phyloP scores from a whole-genome alignment of 2,113 vertebrate species.

The Merops nubicus region DNA sequence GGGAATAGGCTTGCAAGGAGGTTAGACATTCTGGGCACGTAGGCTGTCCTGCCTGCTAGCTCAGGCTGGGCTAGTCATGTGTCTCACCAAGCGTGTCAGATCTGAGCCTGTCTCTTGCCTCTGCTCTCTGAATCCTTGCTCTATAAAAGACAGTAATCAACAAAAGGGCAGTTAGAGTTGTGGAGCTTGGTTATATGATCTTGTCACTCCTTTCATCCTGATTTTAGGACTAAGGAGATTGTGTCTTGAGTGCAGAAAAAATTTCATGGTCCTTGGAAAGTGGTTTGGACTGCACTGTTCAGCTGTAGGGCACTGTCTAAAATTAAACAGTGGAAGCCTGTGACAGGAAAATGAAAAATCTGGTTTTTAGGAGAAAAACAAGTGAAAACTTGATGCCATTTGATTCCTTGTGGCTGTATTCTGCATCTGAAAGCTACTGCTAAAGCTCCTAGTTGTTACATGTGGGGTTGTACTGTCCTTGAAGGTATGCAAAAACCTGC shows the following conservation, averaged over 20 bases:
- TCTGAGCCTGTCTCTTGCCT: constrained; percentile 22
- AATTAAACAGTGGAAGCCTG: not conserved
- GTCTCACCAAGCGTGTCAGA: not conserved
- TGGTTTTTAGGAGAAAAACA: not conserved
- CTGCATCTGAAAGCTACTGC: not conserved
- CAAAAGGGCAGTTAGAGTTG: constrained; percentile 18
- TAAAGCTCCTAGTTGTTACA: not conserved
- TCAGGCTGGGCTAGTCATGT: constrained; percentile 47
- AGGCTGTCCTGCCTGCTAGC: not conserved
- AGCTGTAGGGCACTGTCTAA: not conserved
- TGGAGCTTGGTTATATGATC: not conserved
- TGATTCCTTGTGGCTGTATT: not conserved
- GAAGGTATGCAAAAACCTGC: not conserved
- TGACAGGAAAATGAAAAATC: not conserved
- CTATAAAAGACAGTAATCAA: not conserved
- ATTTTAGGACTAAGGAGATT: not conserved
- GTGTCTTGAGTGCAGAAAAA: not conserved
- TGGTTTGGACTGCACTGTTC: not conserved
- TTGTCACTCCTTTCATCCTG: not conserved
- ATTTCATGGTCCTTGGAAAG: not conserved
- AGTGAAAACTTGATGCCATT: not conserved
- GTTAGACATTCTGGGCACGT: constrained; percentile 42
- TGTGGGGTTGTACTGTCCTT: not conserved
- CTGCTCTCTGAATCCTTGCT: not conserved
- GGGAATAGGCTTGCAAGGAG: not conserved